Evolutionary conservation across 2,797 vertebrate genomes (phyloP).

Genomic region (Acropternis orthonyx): DNA sequence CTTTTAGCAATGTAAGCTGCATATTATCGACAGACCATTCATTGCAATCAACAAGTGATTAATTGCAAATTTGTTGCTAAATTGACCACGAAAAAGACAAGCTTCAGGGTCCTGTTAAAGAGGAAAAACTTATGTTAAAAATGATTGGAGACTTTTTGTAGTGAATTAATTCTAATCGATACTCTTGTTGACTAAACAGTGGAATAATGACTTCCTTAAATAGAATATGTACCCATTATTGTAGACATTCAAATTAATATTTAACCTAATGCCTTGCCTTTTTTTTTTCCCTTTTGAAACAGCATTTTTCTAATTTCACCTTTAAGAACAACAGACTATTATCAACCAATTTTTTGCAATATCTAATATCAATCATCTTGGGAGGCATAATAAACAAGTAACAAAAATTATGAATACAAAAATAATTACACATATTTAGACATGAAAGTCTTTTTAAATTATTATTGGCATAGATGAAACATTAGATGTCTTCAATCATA

Average conservation of each 20-base stretch:
- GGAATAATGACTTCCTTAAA: constrained; percentile 78
- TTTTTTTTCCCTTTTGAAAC: constrained; percentile 21
- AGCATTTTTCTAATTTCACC: constrained; percentile 54
- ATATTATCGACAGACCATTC: constrained; percentile 75
- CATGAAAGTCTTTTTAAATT: background rate
- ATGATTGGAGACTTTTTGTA: constrained; percentile 72
- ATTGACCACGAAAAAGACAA: constrained; percentile 71
- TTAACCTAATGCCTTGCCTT: constrained; percentile 68
- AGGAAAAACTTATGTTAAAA: constrained; percentile 73
- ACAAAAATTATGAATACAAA: background rate
- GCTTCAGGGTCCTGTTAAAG: constrained; percentile 66
- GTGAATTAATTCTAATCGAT: constrained; percentile 79
- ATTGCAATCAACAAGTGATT: constrained; percentile 78
- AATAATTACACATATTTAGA: background rate
- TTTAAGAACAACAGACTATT: constrained; percentile 42
- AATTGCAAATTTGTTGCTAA: constrained; percentile 79
- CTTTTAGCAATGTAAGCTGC: constrained; percentile 73
- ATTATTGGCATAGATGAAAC: background rate
- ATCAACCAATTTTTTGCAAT: constrained; percentile 6
- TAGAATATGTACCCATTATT: constrained; percentile 68
- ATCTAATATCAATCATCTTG: background rate
- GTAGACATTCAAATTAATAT: constrained; percentile 77
- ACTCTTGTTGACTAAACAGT: constrained; percentile 71
- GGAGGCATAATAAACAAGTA: background rate
- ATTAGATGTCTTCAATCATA: background rate